Evolutionary conservation across 2,797 vertebrate genomes (phyloP), one percentile per base, ranked within the genome.

Genomic region (Remorina albescens): DNA sequence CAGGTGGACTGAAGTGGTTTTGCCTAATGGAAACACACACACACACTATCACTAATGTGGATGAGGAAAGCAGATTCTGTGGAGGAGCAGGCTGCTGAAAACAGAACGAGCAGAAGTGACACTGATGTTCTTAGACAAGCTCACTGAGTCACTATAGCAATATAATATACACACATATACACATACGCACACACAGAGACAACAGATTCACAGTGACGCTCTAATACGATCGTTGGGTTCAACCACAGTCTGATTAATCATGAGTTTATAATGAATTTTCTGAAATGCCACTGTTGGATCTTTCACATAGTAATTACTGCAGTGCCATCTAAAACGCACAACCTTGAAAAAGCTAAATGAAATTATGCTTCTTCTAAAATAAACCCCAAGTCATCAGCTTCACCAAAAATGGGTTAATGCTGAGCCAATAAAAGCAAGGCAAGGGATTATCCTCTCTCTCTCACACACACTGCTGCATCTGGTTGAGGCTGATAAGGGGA

Each of bases 401-500:
- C 59, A 67, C 50, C 41, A 78, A 80, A 78, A 83, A 67, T 0
- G 68, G 68, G 80, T 74, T 75, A 76, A 63, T 57, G 78, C 82
- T 78, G 83, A 91, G 80, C 87, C 89, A 90, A 79, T 90, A 71
- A 84, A 80, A 83, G 76, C 63, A 53, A 80, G 74, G 77, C 67
- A 65, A 16, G 73, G 91, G 89, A 90, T 92, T 86, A 91, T 88
- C 82, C 78, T 64, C 56, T 23, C 57, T 63, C 57, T 68, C 62
- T 30, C 44, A 46, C 46, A 61, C 74, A 67, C 56, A 64, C 53
- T 18, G 77, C 86, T 88, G 82, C 78, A 76, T 92, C 91, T 94
- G 91, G 81, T 89, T 87, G 71, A 34, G 49, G 72, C 90, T 88
- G 93, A 94, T 93, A 94, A 94, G 91, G 74, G 80, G 80, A 87